These are phyloP conservation scores for Leucania comma DNA, from an alignment of 2,888 invertebrate genomes.

Conservation along the genomic window DNA sequence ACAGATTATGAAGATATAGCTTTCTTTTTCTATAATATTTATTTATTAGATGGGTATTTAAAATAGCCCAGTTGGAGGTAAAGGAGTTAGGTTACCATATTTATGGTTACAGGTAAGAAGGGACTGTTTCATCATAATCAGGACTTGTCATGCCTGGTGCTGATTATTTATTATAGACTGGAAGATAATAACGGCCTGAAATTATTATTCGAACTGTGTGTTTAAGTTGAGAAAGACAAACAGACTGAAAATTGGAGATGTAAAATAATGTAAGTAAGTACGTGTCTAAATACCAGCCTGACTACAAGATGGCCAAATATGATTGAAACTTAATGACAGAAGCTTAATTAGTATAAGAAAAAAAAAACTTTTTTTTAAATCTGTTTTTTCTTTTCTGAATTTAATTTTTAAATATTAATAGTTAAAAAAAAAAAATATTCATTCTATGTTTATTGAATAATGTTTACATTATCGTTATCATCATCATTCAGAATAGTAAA, in stretches of 20 bases:
- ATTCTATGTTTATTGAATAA: too few species aligned
- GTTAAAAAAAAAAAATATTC: background rate
- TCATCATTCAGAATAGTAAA: background rate
- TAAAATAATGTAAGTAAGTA: too few species aligned
- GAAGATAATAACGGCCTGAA: constrained; percentile 12
- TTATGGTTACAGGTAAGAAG: background rate
- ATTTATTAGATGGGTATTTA: too few species aligned
- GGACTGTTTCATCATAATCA: constrained; percentile 7
- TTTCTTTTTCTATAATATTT: too few species aligned
- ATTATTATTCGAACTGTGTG: background rate
- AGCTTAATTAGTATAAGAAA: too few species aligned
- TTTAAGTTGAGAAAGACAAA: background rate
- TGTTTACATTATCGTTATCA: too few species aligned
- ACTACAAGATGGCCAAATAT: background rate
- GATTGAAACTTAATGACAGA: background rate
- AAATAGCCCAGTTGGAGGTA: background rate
- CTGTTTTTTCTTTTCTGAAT: too few species aligned
- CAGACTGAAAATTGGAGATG: background rate
- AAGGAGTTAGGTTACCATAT: background rate
- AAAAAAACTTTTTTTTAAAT: too few species aligned
- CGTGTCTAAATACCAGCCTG: too few species aligned
- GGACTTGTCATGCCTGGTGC: background rate
- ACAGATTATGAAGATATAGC: too few species aligned
- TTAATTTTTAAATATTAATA: too few species aligned
- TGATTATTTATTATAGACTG: background rate